phyloP scores from a whole-genome alignment of 2,888 invertebrate species.

The Polylopha cassiicola region DNA sequence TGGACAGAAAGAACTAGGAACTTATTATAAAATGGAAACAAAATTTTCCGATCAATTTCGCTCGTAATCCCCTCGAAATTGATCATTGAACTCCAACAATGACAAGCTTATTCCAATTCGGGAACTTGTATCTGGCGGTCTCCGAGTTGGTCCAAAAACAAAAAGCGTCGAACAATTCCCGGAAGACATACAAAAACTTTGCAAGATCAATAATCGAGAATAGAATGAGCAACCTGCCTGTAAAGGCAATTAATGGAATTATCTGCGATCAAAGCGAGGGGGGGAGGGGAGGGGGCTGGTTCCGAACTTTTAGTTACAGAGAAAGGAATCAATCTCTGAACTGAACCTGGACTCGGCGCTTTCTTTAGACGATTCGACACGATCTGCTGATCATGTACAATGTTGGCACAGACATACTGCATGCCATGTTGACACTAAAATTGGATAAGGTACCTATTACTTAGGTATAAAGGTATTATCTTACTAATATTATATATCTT shows the following conservation, averaged over 20 bases:
- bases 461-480: too few species aligned
- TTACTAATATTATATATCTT: too few species aligned
- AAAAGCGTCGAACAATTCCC: constrained; percentile 55
- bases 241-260: constrained; percentile 68
- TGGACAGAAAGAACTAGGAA: too few species aligned
- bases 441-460: neutral
- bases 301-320: constrained; percentile 47
- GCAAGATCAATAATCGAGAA: constrained; percentile 59
- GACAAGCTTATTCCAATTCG: constrained; percentile 43
- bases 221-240: constrained; percentile 64
- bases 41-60: constrained; percentile 26
- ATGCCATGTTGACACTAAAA: too few species aligned
- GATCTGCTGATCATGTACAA: too few species aligned
- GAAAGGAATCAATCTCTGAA: constrained; percentile 70
- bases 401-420: too few species aligned
- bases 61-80: constrained; percentile 24
- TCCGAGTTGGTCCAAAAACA: constrained; percentile 34
- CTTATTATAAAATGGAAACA: too few species aligned
- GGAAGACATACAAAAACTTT: constrained; percentile 68
- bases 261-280: constrained; percentile 58
- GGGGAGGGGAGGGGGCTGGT: constrained; percentile 24
- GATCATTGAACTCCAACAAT: constrained; percentile 23
- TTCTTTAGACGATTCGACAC: constrained; percentile 38
- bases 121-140: constrained; percentile 32
- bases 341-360: constrained; percentile 40